These are phyloP conservation scores for Ctenomys sociabilis DNA, from an alignment of 2,113 vertebrate genomes.

Conservation along the genomic window DNA sequence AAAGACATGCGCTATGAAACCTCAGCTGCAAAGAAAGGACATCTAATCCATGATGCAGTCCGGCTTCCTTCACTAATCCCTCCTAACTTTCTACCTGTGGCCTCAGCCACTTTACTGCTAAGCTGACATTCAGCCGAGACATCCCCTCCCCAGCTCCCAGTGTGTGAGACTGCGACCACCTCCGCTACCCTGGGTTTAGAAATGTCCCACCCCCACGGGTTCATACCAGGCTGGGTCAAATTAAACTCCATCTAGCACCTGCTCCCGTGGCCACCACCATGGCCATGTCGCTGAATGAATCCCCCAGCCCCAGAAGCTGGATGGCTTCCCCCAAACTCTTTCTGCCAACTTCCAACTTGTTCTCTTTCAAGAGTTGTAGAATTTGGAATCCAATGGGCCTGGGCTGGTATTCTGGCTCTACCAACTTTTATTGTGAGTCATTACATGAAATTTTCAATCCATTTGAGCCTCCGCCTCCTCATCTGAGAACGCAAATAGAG, in stretches of 20 bases:
- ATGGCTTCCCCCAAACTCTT: neutral
- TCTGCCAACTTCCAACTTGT: neutral
- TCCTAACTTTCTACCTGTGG: neutral
- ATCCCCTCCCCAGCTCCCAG: neutral
- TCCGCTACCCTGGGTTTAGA: neutral
- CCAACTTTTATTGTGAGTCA: neutral
- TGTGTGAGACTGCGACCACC: neutral
- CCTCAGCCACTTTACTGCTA: neutral
- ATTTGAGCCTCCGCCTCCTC: neutral
- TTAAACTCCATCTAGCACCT: neutral
- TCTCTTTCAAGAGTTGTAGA: slow-evolving; percentile 15
- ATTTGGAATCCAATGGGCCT: neutral
- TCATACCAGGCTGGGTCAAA: neutral
- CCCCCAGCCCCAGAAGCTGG: neutral
- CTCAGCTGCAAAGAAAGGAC: slow-evolving; percentile 60
- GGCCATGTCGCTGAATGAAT: neutral
- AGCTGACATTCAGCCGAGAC: neutral
- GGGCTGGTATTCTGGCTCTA: neutral
- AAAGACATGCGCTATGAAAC: slow-evolving; percentile 53
- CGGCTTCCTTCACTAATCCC: slow-evolving; percentile 3
- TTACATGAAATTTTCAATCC: neutral
- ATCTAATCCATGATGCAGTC: slow-evolving; percentile 23
- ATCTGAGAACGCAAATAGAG: neutral
- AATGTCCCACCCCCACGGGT: neutral
- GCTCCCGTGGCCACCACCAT: neutral